Base-by-base conservation (phyloP, 1,140 invertebrate genomes). In the Lepidotrigona ventralis region DNA sequence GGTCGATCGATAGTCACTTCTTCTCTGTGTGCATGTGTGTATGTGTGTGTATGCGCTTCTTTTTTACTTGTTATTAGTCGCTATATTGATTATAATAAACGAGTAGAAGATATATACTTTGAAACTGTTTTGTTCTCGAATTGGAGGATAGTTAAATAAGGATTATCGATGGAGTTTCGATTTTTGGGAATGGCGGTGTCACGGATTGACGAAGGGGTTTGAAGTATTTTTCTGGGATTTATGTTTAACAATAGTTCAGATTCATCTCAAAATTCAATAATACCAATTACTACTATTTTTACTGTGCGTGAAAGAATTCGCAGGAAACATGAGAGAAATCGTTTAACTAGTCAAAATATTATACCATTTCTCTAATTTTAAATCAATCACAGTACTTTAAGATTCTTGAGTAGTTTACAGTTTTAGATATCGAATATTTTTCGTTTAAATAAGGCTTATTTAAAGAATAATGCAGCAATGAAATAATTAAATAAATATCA, bases 1-100 rank as follows among this genome's bases (percentile, higher is more conserved):
- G 39, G 29, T 82, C 58, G 56, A 8, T 14, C 39, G 70, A 81
- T 81, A 75, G 56, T 12, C 71, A 23, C 21, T 66, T 39, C 8
- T 17, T 64, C 39, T 46, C 0, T 46, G 39, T 46, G 8, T 8
- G 39, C 0, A 8, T 46, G 39, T 8, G 39, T 46, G 39, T 46
- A 5, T 46, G 8, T 9, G 39, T 9, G 9, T 39, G 39, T 8
- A 8, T 46, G 39, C 9, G 39, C 33, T 33, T 33, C 3, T 46
- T 46, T 46, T 46, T 46, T 8, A 46, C 39, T 46, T 46, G 39
- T 46, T 8, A 8, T 46, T 8, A 2, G 23, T 15, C 14, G 15
- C 6, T 15, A 3, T 17, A n/a, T 15, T 26, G 39, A 15, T 4
- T 6, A 53, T n/a, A 15, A 53, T 3, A n/a, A n/a, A 39, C 29